Evolutionary conservation across 2,888 invertebrate genomes (phyloP), one percentile per base, ranked within the genome.

Genomic region (Pollenia labialis): DNA sequence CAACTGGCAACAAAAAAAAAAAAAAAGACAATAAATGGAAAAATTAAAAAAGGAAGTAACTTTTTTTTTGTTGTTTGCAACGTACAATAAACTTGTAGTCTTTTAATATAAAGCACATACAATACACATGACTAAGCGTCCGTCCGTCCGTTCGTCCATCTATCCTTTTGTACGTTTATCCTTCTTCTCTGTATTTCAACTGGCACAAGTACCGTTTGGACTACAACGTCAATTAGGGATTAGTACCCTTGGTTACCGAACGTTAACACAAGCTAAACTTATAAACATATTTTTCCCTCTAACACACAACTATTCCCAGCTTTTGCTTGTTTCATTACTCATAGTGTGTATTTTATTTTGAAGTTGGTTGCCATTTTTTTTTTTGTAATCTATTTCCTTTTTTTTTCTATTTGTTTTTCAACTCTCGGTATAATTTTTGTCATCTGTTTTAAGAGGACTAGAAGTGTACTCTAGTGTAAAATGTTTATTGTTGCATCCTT

Each of bases 231-330:
- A 79, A 81, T 58, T 68, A 60, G 81, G 75, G 75, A 75, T 60
- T 75, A 75, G 75, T 68, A 52, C 10, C 66, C 69, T 44, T 69
- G 68, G 52, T 10, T 60, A 60, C 50, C 7, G 3, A 16, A 79
- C 48, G 62, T 85, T 79, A 79, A 85, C 72, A 82, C 60, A 77
- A 82, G 82, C 79, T 80, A 71, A 80, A 83, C 50, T 75, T 52
- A 69, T 71, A 79, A 75, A 60, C 68, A 81, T 4, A 18, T 62
- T 11, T 50, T 74, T 72, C 9, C 54, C 14, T 64, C 54, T 46
- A 54, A 44, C 46, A 18, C 50, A 32, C n/a, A 14, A 44, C 52
- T 58, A 11, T 48, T 23, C 16, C 42, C 8, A 23, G 23, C 11
- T 48, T 40, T 50, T 50, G 0, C 14, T 60, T 23, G 10, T 10